Percentiles rank a stretch among this genome's conserved stretches.
phyloP scores from a whole-genome alignment of 2,797 vertebrate genomes.

The Streptopelia turtur region DNA sequence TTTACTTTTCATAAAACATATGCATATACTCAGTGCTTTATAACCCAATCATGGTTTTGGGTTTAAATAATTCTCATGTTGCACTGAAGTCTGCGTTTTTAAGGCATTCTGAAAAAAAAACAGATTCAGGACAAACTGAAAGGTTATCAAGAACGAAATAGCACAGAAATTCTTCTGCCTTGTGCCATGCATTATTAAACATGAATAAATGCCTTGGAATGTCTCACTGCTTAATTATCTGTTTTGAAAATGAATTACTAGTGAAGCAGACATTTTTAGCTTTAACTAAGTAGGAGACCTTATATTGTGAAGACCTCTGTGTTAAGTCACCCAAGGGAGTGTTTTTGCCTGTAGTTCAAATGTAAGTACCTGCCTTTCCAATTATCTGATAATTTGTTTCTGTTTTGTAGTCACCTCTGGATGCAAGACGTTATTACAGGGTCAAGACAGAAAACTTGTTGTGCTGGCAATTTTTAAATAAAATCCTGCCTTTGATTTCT shows the following conservation, averaged over 20 bases:
- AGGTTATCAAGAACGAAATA: background rate
- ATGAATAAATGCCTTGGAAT: background rate
- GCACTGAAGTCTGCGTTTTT: background rate
- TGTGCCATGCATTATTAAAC: background rate
- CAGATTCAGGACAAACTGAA: background rate
- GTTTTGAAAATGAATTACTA: constrained; percentile 28
- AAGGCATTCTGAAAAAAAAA: background rate
- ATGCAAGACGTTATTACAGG: background rate
- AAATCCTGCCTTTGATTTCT: background rate
- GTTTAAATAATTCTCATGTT: background rate
- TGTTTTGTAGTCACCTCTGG: background rate
- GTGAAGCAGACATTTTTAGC: background rate
- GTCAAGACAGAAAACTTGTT: background rate
- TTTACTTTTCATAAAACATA: background rate
- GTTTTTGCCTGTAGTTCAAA: background rate
- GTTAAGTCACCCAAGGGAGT: background rate
- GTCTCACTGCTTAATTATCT: background rate
- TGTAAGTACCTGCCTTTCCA: background rate
- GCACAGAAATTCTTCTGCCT: background rate
- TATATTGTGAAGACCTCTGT: background rate
- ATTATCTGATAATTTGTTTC: constrained; percentile 22
- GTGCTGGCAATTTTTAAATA: background rate
- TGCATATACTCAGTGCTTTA: background rate
- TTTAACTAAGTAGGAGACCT: background rate
- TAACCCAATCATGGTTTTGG: background rate